Base-by-base conservation (phyloP, 92 coral and sea anemone species). In the Parazoanthus darwini region DNA sequence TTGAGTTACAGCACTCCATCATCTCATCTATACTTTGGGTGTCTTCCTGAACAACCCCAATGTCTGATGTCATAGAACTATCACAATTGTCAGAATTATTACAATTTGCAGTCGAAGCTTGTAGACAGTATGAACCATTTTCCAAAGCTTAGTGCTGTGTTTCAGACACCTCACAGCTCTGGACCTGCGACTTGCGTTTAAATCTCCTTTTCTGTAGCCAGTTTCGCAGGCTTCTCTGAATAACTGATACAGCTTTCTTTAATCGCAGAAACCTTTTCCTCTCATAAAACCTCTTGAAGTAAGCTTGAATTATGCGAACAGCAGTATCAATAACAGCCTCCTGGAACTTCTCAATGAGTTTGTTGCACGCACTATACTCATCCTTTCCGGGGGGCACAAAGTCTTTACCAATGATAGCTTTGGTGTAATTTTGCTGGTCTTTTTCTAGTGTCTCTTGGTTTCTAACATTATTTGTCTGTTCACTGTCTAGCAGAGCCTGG, bases 241-340 rank as follows among this genome's bases (percentile, higher is more conserved):
- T 95, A 1, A 95, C 92, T 77, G 96, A 88, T 8, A 92, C 96
- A 6, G 96, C 94, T 74, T 90, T 92, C 66, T 91, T 92, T 35
- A 93, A 84, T 82, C 91, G 92, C 59, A 95, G 87, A 88, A 95
- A 95, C 11, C 93, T 91, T 58, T 93, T 88, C 48, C 98, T 90
- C 77, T 95, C 94, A 33, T 93, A 73, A 66, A 95, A 95, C 25
- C 96, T 92, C 86, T 95, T 95, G 81, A 92, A 95, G 42, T 95
- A 94, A 68, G 96, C 98, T 84, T 95, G 98, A 46, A 95, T 95
- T 11, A 95, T 89, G 48, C 98, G 86, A 35, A 95, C 98, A 48
- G 98, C 98, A 88, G 93, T 93, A 80, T 95, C 98, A 43, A 95
- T 74, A 71, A 95, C 98, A 2, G 96, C 96, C 43, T 95, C 98